These are phyloP conservation scores for Lepilemur septentrionalis DNA, from an alignment of 2,797 vertebrate species.

Conservation along the genomic window DNA sequence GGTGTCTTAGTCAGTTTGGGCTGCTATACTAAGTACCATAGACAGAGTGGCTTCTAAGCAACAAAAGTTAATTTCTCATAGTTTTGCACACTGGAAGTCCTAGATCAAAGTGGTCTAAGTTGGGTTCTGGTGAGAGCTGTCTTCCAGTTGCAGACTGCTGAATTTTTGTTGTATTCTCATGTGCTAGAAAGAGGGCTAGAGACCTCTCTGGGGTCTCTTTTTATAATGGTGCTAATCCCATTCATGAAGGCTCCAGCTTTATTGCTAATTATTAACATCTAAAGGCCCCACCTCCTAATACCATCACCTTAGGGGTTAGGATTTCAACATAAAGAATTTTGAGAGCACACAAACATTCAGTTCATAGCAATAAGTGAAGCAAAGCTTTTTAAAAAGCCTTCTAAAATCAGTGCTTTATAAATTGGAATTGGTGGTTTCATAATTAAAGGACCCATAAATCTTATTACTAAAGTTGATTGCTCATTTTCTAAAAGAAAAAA, in stretches of 20 bases:
- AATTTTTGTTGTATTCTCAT: background rate
- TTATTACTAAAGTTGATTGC: background rate
- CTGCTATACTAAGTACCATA: background rate
- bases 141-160: background rate
- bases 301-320: background rate
- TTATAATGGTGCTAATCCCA: background rate
- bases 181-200: background rate
- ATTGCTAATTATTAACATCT: background rate
- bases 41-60: background rate
- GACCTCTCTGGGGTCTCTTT: background rate
- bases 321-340: background rate
- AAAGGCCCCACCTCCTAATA: background rate
- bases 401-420: background rate
- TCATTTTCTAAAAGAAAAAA: background rate
- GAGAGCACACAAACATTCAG: background rate
- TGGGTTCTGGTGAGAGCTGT: background rate
- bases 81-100: background rate
- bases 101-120: background rate
- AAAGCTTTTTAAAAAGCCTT: background rate
- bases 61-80: background rate
- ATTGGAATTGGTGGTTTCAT: background rate
- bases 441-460: background rate
- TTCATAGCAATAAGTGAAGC: background rate
- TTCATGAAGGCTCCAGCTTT: background rate
- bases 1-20: background rate